Conservation (phyloP, 2,888 invertebrate species). For the Selenia dentaria region DNA sequence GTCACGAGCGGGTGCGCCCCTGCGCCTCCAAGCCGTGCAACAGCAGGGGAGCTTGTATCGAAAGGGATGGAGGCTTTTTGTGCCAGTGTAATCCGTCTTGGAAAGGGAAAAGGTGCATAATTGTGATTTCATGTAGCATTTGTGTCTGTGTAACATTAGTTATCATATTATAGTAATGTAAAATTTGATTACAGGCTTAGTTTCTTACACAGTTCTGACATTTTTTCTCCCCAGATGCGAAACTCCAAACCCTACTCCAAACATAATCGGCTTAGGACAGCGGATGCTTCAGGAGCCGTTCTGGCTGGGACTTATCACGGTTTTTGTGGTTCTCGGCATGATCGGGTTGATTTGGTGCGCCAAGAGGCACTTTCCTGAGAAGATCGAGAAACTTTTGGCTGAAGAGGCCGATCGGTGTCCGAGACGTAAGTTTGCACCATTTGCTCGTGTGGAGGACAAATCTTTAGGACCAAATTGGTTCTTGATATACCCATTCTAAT, state of each 20-base stretch:
- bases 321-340: constrained; percentile 90
- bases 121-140: too few relatives aligned
- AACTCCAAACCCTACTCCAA: constrained; percentile 84
- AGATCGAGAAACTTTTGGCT: constrained; percentile 92
- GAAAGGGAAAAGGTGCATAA: constrained; percentile 83
- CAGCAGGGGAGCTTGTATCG: constrained; percentile 89
- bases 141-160: too few relatives aligned
- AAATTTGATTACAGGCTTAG: too few relatives aligned
- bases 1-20: constrained; percentile 87
- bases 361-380: constrained; percentile 93
- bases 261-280: constrained; percentile 86
- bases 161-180: too few relatives aligned
- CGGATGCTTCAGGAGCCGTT: constrained; percentile 95
- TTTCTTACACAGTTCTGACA: too few relatives aligned
- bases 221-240: constrained; percentile 87
- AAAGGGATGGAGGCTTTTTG: constrained; percentile 86
- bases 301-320: constrained; percentile 94
- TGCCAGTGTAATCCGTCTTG: constrained; percentile 92
- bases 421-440: constrained; percentile 80
- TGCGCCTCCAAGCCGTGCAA: constrained; percentile 91
- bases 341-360: constrained; percentile 94
- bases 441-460: constrained; percentile 51
- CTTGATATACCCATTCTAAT: not conserved
- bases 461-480: constrained; percentile 55
- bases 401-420: constrained; percentile 91